Evolutionary conservation across 2,797 vertebrate species (phyloP).

Genomic region (Cirrhinus mrigala): DNA sequence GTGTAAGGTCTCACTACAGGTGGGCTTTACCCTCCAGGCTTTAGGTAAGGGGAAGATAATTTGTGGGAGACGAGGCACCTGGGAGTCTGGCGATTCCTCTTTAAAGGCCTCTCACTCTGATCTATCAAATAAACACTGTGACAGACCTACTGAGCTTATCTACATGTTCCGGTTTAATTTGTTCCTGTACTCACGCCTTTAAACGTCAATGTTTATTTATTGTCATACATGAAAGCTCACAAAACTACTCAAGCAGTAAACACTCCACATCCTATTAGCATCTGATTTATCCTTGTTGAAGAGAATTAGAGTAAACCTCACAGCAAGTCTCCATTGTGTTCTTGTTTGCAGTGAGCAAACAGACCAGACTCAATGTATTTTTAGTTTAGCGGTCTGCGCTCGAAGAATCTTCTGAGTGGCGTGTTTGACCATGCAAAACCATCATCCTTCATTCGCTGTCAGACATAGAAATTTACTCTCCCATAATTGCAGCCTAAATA

Average conservation of each 20-base stretch:
- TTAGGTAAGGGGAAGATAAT: slow-evolving; percentile 35
- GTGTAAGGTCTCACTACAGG: slow-evolving; percentile 26
- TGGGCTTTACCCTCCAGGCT: slow-evolving; percentile 40
- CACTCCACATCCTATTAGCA: slow-evolving; percentile 25
- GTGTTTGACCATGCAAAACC: slow-evolving; percentile 43
- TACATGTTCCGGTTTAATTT: neutral
- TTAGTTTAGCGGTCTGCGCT: slow-evolving; percentile 41
- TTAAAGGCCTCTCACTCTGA: slow-evolving; percentile 40
- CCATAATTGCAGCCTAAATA: slow-evolving; percentile 54
- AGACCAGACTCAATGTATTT: slow-evolving; percentile 72
- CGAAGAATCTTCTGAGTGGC: slow-evolving; percentile 44
- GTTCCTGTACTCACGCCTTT: slow-evolving; percentile 12
- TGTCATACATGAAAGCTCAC: slow-evolving; percentile 29
- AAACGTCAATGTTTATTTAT: neutral
- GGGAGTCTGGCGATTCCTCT: slow-evolving; percentile 31
- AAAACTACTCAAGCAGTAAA: slow-evolving; percentile 25
- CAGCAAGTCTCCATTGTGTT: slow-evolving; percentile 47
- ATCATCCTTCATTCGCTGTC: slow-evolving; percentile 55
- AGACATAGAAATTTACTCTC: slow-evolving; percentile 56
- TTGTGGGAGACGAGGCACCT: slow-evolving; percentile 32
- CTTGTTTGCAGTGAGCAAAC: slow-evolving; percentile 63
- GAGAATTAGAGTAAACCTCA: slow-evolving; percentile 18
- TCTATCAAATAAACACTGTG: slow-evolving; percentile 29
- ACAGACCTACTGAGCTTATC: slow-evolving; percentile 8
- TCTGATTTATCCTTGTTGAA: slow-evolving; percentile 21